Evolutionary conservation across 2,113 vertebrate genomes (phyloP), one percentile per base, ranked within the genome.

Genomic region (Symphodus melops): DNA sequence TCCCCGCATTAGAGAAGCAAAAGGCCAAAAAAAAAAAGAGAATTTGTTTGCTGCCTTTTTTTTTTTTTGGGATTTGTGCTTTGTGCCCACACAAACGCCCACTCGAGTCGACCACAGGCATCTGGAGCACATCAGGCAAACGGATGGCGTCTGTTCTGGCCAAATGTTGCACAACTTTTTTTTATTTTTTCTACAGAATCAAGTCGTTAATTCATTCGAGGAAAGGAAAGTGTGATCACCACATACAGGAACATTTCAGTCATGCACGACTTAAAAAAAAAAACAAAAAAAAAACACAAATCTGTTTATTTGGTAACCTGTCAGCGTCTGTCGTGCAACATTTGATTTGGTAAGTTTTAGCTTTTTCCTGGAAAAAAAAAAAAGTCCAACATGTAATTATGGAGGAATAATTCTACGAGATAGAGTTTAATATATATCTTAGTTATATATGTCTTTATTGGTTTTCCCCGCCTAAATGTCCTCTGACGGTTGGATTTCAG

Each of bases 351-450:
- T 66, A 64, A 1, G 63, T 39, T 68, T 58, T 68, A n/a, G 42
- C 57, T 46, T 46, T 59, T 71, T 76, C 59, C 72, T 81, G 48
- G 76, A 39, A 52, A 28, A 16, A 28, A 33, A 11, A 41, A 9
- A 41, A 3, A 33, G 57, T 63, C n/a, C 10, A 28, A 42, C 20
- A 61, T 62, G 37, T 64, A 75, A 37, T 61, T 59, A 87, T 17
- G 46, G 46, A 61, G 44, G 74, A 83, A 56, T 61, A 17, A 75
- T 66, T 74, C 52, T 52, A 67, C 55, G 44, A 80, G 64, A 79
- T 59, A 42, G 75, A 75, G 42, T 71, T 86, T 72, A 73, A 82
- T 81, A 73, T 82, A 67, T 84, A 85, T 52, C 46, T 33, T 33
- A 6, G 4, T 4, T 33, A 33, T 33, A 33, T 33, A 33, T 33